Evolutionary conservation across 2,888 invertebrate species (phyloP), one percentile per base, ranked within the genome.

Genomic region (Yponomeuta plumbellus): DNA sequence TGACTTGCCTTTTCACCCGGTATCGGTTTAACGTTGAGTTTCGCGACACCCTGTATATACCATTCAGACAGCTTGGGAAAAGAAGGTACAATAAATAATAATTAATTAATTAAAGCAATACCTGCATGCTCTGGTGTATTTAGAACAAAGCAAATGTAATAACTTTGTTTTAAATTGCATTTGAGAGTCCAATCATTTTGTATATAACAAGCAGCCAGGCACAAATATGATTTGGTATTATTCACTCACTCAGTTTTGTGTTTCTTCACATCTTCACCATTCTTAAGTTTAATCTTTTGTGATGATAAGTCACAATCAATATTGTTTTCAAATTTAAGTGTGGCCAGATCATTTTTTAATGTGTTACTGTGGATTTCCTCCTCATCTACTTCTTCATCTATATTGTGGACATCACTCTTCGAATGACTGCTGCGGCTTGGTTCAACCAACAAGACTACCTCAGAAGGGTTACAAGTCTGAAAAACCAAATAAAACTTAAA

Each of bases 341-440:
- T 21, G 1, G 59, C 11, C 13, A 23, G 22, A 21, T 59, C 23
- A 52, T 52, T 52, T 52, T 13, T 52, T 52, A 52, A 13, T 11
- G 59, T 8, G 22, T 13, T 21, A 59, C 22, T 59, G 22, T 59
- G 22, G 13, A 22, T 22, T 6, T 59, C 13, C 22, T 59, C 44
- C 13, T 52, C 59, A 21, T 59, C 23, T 22, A 23, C 23, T 59
- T 22, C 59, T 59, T 59, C 59, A 22, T 59, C 59, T 22, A 59
- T 21, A 21, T 59, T 59, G 0, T 52, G 44, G 44, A 17, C 17
- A 17, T 52, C 44, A 52, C 21, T 22, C 59, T 59, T 23, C 23
- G 21, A 21, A 59, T 21, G 21, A 22, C 23, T 59, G 13, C 22
- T 21, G 11, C 22, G 21, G 59, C 22, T 59, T 22, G 59, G 59